Percentiles rank a stretch among this genome's conserved stretches.
Evolutionary conservation across 2,113 vertebrate species (phyloP).

Genomic region (Epinephelus moara): DNA sequence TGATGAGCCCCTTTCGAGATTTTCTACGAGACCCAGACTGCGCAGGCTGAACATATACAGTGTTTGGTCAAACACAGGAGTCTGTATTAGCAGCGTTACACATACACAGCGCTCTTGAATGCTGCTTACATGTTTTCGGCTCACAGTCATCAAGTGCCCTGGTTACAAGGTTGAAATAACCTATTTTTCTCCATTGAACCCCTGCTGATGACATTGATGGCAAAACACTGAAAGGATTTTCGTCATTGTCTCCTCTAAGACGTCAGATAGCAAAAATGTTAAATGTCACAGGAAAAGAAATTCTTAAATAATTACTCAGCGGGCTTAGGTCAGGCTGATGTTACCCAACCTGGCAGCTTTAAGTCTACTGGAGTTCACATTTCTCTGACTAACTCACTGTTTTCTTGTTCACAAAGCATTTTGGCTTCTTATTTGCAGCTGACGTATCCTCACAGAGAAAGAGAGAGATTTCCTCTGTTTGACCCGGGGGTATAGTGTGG

Average conservation of each 20-base stretch:
- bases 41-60: not conserved
- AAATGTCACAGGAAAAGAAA: constrained; percentile 46
- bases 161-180: constrained; percentile 69
- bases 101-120: constrained; percentile 51
- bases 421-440: constrained; percentile 3
- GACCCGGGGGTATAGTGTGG: constrained; percentile 2
- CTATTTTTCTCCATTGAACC: not conserved
- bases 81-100: not conserved
- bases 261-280: constrained; percentile 33
- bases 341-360: constrained; percentile 61
- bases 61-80: not conserved
- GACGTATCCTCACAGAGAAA: not conserved
- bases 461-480: not conserved
- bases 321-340: constrained; percentile 50
- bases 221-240: constrained; percentile 38
- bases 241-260: constrained; percentile 29
- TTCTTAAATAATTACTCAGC: constrained; percentile 48
- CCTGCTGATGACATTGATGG: constrained; percentile 47
- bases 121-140: constrained; percentile 54
- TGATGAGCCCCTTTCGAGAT: constrained; percentile 22
- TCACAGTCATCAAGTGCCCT: constrained; percentile 47
- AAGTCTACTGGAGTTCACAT: constrained; percentile 46
- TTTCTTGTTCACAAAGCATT: constrained; percentile 17
- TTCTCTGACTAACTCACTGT: constrained; percentile 32
- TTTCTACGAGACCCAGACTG: constrained; percentile 11